Conservation (phyloP, 2,797 vertebrate species). For the Falco berigora region DNA sequence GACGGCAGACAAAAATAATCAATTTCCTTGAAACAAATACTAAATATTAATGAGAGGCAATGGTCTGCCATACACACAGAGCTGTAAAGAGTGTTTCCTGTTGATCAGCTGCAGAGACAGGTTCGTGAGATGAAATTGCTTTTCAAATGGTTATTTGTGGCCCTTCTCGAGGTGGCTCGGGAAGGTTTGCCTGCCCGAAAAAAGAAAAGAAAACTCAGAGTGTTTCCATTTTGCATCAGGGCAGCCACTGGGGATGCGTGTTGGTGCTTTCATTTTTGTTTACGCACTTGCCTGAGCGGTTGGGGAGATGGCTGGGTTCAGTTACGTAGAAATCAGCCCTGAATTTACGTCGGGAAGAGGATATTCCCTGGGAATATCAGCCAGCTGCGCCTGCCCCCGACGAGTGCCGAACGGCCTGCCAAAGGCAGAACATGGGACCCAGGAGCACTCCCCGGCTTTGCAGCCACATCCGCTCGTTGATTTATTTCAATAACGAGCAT, state of each 20-base stretch:
- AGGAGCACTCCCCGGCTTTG: neutral
- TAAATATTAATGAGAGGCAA: slow-evolving; percentile 64
- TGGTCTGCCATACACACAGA: neutral
- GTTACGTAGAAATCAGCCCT: neutral
- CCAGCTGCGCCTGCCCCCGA: neutral
- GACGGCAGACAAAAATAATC: slow-evolving; percentile 35
- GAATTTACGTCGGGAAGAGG: neutral
- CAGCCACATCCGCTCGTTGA: neutral
- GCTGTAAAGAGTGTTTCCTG: slow-evolving; percentile 16
- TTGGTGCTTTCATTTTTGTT: neutral
- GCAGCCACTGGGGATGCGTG: neutral
- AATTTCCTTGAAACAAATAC: slow-evolving; percentile 64
- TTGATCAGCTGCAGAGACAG: neutral
- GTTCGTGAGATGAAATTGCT: neutral
- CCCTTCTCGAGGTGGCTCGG: neutral
- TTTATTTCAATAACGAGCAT: neutral
- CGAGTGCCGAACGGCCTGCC: rapidly evolving
- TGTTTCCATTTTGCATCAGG: neutral
- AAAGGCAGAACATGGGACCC: slow-evolving; percentile 20
- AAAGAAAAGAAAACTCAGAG: neutral
- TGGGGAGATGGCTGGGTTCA: neutral
- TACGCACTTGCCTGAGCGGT: neutral
- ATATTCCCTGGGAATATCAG: neutral
- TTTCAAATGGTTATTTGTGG: neutral
- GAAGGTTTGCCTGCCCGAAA: neutral